Conservation (phyloP, 1,140 invertebrate genomes). For the Scaptomyza hsui region DNA sequence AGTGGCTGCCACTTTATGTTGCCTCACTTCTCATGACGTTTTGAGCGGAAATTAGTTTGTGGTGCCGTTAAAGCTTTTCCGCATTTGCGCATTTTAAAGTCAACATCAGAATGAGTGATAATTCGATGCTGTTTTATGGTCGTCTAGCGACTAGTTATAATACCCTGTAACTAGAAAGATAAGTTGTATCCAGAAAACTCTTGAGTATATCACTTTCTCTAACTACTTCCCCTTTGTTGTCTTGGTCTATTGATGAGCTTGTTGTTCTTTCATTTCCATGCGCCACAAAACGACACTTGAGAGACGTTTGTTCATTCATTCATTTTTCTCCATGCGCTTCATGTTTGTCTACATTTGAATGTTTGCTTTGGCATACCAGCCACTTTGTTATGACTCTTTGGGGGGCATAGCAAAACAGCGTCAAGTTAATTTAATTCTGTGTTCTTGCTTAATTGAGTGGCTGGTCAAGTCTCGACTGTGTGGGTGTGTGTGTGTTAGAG, state of each 20-base stretch:
- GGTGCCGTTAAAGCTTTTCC: slow-evolving; percentile 17
- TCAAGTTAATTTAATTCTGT: slow-evolving; percentile 76
- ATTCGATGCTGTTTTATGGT: slow-evolving; percentile 51
- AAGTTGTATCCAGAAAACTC: background rate
- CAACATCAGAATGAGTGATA: slow-evolving; percentile 36
- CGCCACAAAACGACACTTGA: slow-evolving; percentile 59
- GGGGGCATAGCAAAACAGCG: slow-evolving; percentile 45
- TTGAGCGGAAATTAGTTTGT: slow-evolving; percentile 30
- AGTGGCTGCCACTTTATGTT: slow-evolving; percentile 44
- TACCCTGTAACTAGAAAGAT: slow-evolving; percentile 7
- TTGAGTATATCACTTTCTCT: background rate
- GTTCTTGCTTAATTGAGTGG: slow-evolving; percentile 71
- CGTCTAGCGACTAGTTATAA: slow-evolving; percentile 32
- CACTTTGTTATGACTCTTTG: slow-evolving; percentile 70
- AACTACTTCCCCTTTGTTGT: slow-evolving; percentile 15
- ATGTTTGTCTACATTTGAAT: slow-evolving; percentile 65
- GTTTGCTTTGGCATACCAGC: slow-evolving; percentile 45
- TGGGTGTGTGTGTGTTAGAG: background rate
- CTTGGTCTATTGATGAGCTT: slow-evolving; percentile 67
- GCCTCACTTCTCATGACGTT: slow-evolving; percentile 13
- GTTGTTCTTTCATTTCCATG: slow-evolving; percentile 69
- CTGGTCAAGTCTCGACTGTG: slow-evolving; percentile 41
- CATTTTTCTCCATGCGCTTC: no score
- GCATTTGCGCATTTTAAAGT: slow-evolving; percentile 41
- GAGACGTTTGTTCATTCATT: slow-evolving; percentile 34